Base-by-base conservation (phyloP, 2,888 invertebrate species). In the Coleophora deauratella region DNA sequence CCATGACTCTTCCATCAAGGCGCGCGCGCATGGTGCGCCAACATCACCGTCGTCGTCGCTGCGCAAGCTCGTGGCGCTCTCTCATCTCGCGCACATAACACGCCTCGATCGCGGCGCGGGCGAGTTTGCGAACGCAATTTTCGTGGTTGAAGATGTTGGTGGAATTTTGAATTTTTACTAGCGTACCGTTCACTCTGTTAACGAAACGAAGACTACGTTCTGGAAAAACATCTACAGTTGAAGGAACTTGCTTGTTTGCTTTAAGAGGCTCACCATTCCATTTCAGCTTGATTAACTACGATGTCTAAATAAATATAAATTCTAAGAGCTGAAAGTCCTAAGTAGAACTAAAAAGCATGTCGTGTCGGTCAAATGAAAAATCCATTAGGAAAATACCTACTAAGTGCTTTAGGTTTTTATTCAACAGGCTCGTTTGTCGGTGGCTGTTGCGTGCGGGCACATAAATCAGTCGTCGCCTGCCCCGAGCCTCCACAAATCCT, bases 1-100 rank as follows among this genome's bases (percentile, higher is more conserved):
- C 85, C 85, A 85, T 63, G 85, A 85, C 71, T 85, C 85, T 84
- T 85, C 85, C 85, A 85, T 85, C 72, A 85, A 81, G 64, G 66
- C 80, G 62, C 64, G 63, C 62, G 81, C 73, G 76, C 84, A 85
- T 85, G 64, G 66, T 84, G 80, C 71, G 74, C 71, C 50, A 50
- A 58, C 59, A 60, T 55, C 82, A 82, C 81, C 70, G 80, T 81
- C 77, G 80, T 81, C 77, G 66, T 56, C 57, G 51, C 62, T 62
- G 62, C 62, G 57, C 55, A 61, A 49, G 62, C 54, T 54, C 59
- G 59, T 30, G 12, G 47, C 50, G 48, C 54, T 57, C 59, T 56
- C 63, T 77, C 79, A 80, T 78, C 71, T 80, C 74, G 74, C 63
- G 45, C 64, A 55, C 72, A 72, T 72, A 50, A 3, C 36, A 13